Evolutionary conservation across 2,113 vertebrate species (phyloP).

Genomic region (Lasiurus borealis): DNA sequence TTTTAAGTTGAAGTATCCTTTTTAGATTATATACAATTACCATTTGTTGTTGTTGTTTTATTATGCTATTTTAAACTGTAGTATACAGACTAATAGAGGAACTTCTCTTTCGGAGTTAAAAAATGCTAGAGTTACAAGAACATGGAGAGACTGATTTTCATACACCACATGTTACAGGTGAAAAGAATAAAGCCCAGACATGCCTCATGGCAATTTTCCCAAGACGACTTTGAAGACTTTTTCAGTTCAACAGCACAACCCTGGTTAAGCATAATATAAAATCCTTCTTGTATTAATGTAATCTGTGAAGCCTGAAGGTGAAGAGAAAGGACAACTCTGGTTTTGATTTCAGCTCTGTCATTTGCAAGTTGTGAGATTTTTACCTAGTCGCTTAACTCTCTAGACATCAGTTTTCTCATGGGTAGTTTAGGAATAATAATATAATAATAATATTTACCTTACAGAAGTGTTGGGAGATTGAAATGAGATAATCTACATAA

Average conservation of each 20-base stretch:
- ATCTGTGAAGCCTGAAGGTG: neutral
- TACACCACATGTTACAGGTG: neutral
- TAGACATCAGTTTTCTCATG: neutral
- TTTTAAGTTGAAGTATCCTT: neutral
- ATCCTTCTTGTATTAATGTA: neutral
- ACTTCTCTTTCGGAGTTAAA: neutral
- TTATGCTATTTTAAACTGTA: neutral
- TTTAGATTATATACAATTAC: neutral
- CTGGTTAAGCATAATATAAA: neutral
- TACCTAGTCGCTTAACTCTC: neutral
- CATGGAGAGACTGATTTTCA: neutral
- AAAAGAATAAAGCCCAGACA: neutral
- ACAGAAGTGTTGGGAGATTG: neutral
- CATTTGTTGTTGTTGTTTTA: neutral
- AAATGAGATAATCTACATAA: neutral
- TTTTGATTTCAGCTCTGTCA: neutral
- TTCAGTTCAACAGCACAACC: neutral
- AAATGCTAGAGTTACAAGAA: neutral
- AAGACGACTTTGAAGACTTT: neutral
- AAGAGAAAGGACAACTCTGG: neutral
- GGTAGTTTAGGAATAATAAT: neutral
- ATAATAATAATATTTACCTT: neutral
- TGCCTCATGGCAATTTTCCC: neutral
- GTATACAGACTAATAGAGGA: neutral
- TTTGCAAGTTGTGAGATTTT: neutral